phyloP scores from a whole-genome alignment of 2,888 invertebrate species.

The Papilio protenor region DNA sequence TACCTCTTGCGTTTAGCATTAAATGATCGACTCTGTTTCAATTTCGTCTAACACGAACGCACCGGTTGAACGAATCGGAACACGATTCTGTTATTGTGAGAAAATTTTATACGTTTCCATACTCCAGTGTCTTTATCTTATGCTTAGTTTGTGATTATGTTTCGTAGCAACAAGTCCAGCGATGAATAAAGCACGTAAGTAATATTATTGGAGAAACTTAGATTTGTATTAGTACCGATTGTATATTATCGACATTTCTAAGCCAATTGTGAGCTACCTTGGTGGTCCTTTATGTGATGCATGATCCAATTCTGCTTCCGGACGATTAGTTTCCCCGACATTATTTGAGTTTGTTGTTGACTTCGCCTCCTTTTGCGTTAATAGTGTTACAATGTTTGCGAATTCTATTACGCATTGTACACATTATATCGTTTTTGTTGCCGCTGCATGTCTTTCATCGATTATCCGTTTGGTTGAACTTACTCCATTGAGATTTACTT shows the following conservation, averaged over 20 bases:
- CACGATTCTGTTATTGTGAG: conserved; percentile 83
- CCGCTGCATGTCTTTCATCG: conserved; percentile 68
- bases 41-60: conserved; percentile 82
- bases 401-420: conserved; percentile 83
- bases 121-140: conserved; percentile 67
- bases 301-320: conserved; percentile 78
- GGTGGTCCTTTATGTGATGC: conserved; percentile 75
- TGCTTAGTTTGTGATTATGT: conserved; percentile 76
- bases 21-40: conserved; percentile 84
- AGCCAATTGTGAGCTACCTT: conserved; percentile 59
- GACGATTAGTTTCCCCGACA: conserved; percentile 76
- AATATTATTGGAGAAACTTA: conserved; percentile 49
- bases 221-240: neutral
- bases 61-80: conserved; percentile 80
- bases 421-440: conserved; percentile 65
- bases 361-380: conserved; percentile 82
- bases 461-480: conserved; percentile 74
- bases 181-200: conserved; percentile 82
- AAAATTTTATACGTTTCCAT: conserved; percentile 76
- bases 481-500: conserved; percentile 47
- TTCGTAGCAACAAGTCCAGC: conserved; percentile 69
- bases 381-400: conserved; percentile 82
- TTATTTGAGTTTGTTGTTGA: conserved; percentile 83
- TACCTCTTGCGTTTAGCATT: conserved; percentile 80
- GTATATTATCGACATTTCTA: neutral